Evolutionary conservation across 2,888 invertebrate genomes (phyloP).

Genomic region (Toxonevra muliebris): DNA sequence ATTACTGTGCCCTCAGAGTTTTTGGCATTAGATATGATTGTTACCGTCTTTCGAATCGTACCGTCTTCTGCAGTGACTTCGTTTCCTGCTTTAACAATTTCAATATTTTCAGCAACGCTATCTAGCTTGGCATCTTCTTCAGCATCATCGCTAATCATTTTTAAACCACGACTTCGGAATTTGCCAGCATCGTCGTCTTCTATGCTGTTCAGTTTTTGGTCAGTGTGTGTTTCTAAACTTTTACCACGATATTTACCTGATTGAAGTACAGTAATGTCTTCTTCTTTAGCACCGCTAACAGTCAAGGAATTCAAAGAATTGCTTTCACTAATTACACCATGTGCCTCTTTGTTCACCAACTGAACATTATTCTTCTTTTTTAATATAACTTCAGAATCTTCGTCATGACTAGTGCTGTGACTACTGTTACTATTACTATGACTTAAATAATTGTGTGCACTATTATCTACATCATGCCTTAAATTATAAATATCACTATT

Average conservation of each 20-base stretch:
- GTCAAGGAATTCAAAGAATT: conserved; percentile 11
- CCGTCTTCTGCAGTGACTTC: neutral
- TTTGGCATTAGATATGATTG: neutral
- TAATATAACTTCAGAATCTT: neutral
- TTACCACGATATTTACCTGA: conserved; percentile 50
- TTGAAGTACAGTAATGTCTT: conserved; percentile 24
- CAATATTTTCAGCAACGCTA: too few species aligned
- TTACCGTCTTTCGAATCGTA: too few species aligned
- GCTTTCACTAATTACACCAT: neutral
- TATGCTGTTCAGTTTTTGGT: neutral
- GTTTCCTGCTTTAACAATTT: too few species aligned
- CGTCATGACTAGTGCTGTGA: neutral
- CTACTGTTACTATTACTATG: too few species aligned
- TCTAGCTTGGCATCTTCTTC: neutral
- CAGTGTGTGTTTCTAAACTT: conserved; percentile 42
- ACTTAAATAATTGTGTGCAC: conserved; percentile 25
- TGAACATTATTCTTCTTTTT: neutral
- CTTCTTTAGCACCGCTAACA: conserved; percentile 37
- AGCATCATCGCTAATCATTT: conserved; percentile 25
- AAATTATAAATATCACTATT: conserved; percentile 47
- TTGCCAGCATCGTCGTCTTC: conserved; percentile 10
- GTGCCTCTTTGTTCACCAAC: too few species aligned
- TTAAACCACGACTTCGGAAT: conserved; percentile 42
- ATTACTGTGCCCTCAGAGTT: neutral
- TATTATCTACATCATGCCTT: conserved; percentile 48